A percentile compares a stretch with the other conserved stretches of the same genome.
Evolutionary conservation across 1,140 invertebrate genomes (phyloP).

Genomic region (Tetramorium simillimum): DNA sequence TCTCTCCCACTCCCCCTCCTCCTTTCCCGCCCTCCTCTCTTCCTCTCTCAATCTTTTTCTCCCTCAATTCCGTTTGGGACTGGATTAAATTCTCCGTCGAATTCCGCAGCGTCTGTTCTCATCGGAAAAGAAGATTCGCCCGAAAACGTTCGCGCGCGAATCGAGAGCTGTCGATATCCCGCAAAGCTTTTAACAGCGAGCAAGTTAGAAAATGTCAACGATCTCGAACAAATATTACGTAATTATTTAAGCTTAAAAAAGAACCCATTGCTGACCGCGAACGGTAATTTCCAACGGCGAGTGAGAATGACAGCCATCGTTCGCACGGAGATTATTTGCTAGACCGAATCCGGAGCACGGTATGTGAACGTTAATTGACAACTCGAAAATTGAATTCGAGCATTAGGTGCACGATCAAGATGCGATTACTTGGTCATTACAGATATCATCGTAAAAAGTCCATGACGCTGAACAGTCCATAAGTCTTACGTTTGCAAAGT

Average conservation of each 20-base stretch:
- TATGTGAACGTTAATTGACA: constrained; percentile 15
- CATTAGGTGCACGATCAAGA: constrained; percentile 6
- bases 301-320: constrained; percentile 47
- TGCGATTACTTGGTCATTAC: constrained; percentile 32
- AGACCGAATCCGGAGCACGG: background rate
- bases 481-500: background rate
- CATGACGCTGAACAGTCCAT: background rate
- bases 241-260: constrained; percentile 41
- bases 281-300: background rate
- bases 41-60: constrained; percentile 57
- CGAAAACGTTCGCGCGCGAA: constrained; percentile 18
- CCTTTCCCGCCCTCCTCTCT: background rate
- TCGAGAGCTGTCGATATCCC: constrained; percentile 36
- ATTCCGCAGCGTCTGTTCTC: constrained; percentile 56
- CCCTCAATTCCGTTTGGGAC: constrained; percentile 35
- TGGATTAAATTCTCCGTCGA: constrained; percentile 67
- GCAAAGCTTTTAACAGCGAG: background rate
- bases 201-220: constrained; percentile 43
- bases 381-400: constrained; percentile 37
- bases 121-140: constrained; percentile 15
- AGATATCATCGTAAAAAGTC: background rate
- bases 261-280: too few relatives aligned
- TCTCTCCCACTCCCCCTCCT: background rate
- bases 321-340: constrained; percentile 16
- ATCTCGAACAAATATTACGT: constrained; percentile 12